These are phyloP conservation scores for Sebastes dallii DNA, from an alignment of 2,797 vertebrate species.

Conservation along the genomic window DNA sequence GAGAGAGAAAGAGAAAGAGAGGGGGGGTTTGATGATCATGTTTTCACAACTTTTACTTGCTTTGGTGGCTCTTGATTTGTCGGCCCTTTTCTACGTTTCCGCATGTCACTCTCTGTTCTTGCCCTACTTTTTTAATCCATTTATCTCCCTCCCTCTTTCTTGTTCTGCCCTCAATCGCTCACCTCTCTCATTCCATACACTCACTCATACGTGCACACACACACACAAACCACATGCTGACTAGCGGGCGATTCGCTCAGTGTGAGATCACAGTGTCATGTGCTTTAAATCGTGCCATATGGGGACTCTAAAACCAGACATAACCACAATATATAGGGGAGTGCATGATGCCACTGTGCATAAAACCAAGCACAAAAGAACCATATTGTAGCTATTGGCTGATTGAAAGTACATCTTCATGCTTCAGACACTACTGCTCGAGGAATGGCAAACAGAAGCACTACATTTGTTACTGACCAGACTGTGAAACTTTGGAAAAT, in stretches of 20 bases:
- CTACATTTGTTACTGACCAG: neutral
- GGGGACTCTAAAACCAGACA: conserved; percentile 57
- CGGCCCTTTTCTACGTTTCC: neutral
- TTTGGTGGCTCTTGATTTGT: neutral
- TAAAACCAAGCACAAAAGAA: neutral
- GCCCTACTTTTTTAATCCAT: neutral
- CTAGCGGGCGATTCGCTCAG: conserved; percentile 49
- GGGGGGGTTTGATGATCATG: neutral
- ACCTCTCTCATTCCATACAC: conserved; percentile 18
- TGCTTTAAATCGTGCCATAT: conserved; percentile 72
- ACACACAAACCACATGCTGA: conserved; percentile 52
- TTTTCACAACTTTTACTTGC: conserved; percentile 39
- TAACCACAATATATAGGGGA: conserved; percentile 53
- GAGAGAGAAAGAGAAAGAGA: neutral
- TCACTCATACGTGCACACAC: neutral
- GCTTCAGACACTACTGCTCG: neutral
- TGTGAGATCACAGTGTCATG: conserved; percentile 69
- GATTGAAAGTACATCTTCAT: conserved; percentile 30
- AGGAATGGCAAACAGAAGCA: conserved; percentile 23
- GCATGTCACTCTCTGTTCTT: neutral
- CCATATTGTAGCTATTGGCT: conserved; percentile 1
- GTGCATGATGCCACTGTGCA: conserved; percentile 23
- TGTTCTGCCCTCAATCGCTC: conserved; percentile 8
- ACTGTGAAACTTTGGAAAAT: neutral
- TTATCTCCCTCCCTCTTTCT: neutral